Base-by-base conservation (phyloP, 2,113 vertebrate genomes). In the Chlorocebus sabaeus region DNA sequence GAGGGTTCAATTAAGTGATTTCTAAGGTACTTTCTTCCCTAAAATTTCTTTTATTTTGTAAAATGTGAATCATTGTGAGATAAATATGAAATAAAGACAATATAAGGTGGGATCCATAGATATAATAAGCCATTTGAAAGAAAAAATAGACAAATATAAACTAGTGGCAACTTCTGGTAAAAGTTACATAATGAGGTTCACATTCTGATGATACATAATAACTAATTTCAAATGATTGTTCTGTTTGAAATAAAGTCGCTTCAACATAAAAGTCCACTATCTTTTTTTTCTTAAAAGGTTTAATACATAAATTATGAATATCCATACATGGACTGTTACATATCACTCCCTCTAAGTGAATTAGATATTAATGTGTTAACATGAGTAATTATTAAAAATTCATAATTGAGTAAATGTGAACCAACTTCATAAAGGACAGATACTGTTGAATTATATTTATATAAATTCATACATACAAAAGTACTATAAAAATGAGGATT, bases 221-320 rank as follows among this genome's bases (percentile, higher is more conserved):
- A 75, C 22, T 52, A 3, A 50, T 57, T 79, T 95, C 27, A 92
- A 80, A 64, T n/a, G 16, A 13, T 38, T 81, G 5, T n/a, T 23
- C 13, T 78, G n/a, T 61, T 90, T 70, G 20, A 87, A 92, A 96
- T 30, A 83, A 80, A 87, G 2, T 50, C 64, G 76, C 4, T 67
- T 84, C 22, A 79, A 93, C 72, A 89, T 81, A 96, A 72, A 73
- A 83, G 30, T 40, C 12, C 13, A 78, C 10, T 79, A 17, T 32
- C 12, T 72, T 72, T 87, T 38, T 78, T 78, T 73, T 76, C 68
- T 91, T 86, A 32, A 95, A 92, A 94, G 94, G 50, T 55, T 76
- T 84, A 5, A 61, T 73, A 72, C 43, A 27, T 27, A 72, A 85
- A 81, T 72, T 82, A 83, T 55, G 9, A 93, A 9, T 70, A 86